Base-by-base conservation (phyloP, 2,888 invertebrate genomes). In the Drosophila paramelanica region DNA sequence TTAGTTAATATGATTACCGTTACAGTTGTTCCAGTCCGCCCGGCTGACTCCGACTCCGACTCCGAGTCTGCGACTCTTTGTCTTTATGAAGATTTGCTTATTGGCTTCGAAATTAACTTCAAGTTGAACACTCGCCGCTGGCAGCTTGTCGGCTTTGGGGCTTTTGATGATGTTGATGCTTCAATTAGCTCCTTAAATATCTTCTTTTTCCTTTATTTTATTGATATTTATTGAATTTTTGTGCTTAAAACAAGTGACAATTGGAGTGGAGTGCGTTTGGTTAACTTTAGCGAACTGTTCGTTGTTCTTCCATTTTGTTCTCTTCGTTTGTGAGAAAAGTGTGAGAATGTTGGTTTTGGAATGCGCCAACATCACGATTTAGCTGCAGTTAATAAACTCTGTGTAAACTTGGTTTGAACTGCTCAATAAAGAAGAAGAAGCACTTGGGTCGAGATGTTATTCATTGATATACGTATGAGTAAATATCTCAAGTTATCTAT, bases 161-260 rank as follows among this genome's bases (percentile, higher is more conserved):
- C 68, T 59, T 75, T 77, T 75, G 77, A 73, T 46, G 67, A 43
- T 55, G 69, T 62, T 58, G 68, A 43, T 65, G 56, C 64, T 60
- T 58, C 75, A 75, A 70, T 77, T 67, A 68, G 39, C 79, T 57
- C 45, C 67, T 66, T 70, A 67, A 79, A 73, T 70, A 74, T 20
- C 64, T 11, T 5, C 46, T 10, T 27, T 17, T 17, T 31, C 2
- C 11, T 13, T n/a, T 13, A 55, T 65, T 76, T 82, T 86, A 88
- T 84, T 88, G 80, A 85, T 84, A 86, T 84, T 84, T 79, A 84
- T 88, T 86, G 83, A 86, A 79, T 86, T 68, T 73, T 57, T 49
- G 20, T 45, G 59, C 68, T 46, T 67, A 49, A 67, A 65, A 52
- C 70, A 72, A 77, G 78, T 74, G 62, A 55, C 58, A 57, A 71